phyloP scores from a whole-genome alignment of 2,113 vertebrate species.

The Calypte anna region DNA sequence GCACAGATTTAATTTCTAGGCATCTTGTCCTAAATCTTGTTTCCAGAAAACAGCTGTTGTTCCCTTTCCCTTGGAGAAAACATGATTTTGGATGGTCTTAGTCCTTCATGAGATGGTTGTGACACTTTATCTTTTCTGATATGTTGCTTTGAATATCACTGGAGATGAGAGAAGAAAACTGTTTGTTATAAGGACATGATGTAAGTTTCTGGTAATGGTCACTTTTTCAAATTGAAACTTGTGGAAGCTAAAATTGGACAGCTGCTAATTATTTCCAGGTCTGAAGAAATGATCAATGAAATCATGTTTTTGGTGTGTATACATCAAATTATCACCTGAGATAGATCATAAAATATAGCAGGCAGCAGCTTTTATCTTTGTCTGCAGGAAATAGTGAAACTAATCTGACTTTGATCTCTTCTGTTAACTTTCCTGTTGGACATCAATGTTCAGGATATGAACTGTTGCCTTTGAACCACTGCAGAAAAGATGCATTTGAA shows the following conservation, averaged over 20 bases:
- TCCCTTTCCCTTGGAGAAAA: not conserved
- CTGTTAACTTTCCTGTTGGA: not conserved
- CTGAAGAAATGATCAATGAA: not conserved
- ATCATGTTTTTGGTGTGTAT: not conserved
- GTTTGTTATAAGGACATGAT: not conserved
- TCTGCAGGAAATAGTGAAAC: not conserved
- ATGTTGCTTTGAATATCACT: not conserved
- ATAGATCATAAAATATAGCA: not conserved
- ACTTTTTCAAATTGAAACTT: not conserved
- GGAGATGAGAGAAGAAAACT: not conserved
- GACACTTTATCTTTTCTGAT: not conserved
- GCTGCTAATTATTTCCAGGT: not conserved
- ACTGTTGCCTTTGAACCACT: conserved; percentile 12
- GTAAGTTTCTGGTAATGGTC: not conserved
- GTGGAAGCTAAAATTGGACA: conserved; percentile 40
- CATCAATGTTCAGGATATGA: not conserved
- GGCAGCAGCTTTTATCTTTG: not conserved
- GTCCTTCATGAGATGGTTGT: not conserved
- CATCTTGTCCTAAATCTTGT: not conserved
- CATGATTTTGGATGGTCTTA: not conserved
- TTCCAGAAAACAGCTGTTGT: not conserved
- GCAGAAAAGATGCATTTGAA: not conserved
- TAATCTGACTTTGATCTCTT: conserved; percentile 29
- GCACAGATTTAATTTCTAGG: not conserved
- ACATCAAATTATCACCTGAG: not conserved